Evolutionary conservation across 2,888 invertebrate genomes (phyloP).

Genomic region (Leuctra nigra): DNA sequence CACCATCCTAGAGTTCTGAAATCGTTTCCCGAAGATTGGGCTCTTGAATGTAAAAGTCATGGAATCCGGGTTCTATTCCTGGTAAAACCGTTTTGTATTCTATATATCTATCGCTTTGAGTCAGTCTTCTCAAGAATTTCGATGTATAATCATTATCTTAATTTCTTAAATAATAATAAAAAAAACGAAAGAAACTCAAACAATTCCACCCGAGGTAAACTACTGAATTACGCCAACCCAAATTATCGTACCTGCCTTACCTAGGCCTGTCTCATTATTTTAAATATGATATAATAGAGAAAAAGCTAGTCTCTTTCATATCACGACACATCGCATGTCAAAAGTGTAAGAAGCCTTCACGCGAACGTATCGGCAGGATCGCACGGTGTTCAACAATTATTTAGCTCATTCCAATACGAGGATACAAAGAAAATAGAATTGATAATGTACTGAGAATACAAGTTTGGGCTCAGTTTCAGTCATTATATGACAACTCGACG

Average conservation of each 20-base stretch:
- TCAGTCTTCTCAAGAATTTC: constrained; percentile 8
- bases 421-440: too few relatives aligned
- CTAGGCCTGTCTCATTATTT: constrained; percentile 18
- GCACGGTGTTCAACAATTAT: constrained; percentile 4
- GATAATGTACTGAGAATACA: too few relatives aligned
- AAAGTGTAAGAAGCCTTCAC: constrained; percentile 12
- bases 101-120: not conserved
- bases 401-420: not conserved
- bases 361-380: too few relatives aligned
- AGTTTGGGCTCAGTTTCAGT: too few relatives aligned
- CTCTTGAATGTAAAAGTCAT: too few relatives aligned
- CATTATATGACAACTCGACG: too few relatives aligned
- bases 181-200: not conserved
- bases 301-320: not conserved
- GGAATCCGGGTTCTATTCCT: too few relatives aligned
- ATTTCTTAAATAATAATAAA: too few relatives aligned
- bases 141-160: constrained; percentile 11
- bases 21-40: too few relatives aligned
- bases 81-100: too few relatives aligned
- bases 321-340: constrained; percentile 13
- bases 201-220: constrained; percentile 14
- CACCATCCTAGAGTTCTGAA: too few relatives aligned
- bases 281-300: constrained; percentile 17
- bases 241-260: constrained; percentile 18
- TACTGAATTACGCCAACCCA: constrained; percentile 18